These are phyloP conservation scores for Hymenochirus boettgeri DNA, from an alignment of 2,113 vertebrate species.

Conservation along the genomic window DNA sequence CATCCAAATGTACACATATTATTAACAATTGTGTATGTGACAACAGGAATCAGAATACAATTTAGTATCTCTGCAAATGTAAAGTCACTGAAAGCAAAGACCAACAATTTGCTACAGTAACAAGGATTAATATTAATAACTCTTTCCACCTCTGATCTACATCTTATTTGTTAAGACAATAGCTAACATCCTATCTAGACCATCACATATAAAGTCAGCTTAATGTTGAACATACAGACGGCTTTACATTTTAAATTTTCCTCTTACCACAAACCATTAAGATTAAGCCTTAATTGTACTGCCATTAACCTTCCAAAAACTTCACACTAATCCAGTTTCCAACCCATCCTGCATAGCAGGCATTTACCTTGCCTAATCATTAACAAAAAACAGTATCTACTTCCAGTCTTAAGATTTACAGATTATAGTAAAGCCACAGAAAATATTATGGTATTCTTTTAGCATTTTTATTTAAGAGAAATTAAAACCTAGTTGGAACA, in stretches of 20 bases:
- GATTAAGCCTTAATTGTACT: not conserved
- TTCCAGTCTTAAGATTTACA: slow-evolving; percentile 6
- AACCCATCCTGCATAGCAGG: slow-evolving; percentile 25
- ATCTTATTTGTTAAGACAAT: too few relatives aligned
- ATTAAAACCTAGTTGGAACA: slow-evolving; percentile 12
- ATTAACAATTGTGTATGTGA: too few relatives aligned
- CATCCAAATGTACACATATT: slow-evolving; percentile 38
- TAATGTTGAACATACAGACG: too few relatives aligned
- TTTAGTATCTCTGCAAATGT: not conserved
- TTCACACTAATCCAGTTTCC: slow-evolving; percentile 7
- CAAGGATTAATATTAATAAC: too few relatives aligned
- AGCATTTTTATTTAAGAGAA: slow-evolving; percentile 33
- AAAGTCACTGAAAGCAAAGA: not conserved
- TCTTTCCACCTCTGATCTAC: too few relatives aligned
- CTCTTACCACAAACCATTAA: not conserved
- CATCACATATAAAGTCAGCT: too few relatives aligned
- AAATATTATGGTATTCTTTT: slow-evolving; percentile 34
- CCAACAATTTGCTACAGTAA: not conserved
- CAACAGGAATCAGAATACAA: too few relatives aligned
- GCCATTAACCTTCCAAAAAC: not conserved
- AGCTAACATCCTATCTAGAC: too few relatives aligned
- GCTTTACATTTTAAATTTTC: not conserved
- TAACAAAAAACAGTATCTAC: slow-evolving; percentile 2
- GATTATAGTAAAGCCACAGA: slow-evolving; percentile 21
- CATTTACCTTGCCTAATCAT: not conserved